These are phyloP conservation scores for Beris morrisii DNA, from an alignment of 2,888 invertebrate genomes.

Conservation along the genomic window DNA sequence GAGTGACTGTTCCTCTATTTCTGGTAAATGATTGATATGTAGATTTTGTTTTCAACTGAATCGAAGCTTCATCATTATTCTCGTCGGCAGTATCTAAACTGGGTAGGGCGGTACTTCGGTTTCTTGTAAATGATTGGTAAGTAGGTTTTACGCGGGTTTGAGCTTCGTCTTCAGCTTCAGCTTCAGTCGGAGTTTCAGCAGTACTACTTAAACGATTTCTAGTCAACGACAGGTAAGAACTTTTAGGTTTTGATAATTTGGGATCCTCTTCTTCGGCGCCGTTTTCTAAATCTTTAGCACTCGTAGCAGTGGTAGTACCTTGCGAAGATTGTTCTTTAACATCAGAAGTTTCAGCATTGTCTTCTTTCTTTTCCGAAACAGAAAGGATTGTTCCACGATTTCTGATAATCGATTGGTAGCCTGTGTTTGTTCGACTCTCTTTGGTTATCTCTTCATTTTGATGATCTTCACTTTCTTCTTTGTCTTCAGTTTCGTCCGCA, in stretches of 20 bases:
- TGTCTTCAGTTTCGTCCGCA: neutral
- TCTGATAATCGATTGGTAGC: constrained; percentile 21
- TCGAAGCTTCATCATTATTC: constrained; percentile 14
- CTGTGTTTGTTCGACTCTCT: neutral
- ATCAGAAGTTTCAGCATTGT: no score
- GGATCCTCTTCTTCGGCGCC: no score
- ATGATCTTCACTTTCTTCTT: constrained; percentile 43
- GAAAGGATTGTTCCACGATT: constrained; percentile 1
- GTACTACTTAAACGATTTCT: neutral
- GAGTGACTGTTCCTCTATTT: neutral
- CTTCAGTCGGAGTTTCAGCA: neutral
- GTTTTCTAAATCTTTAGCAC: no score
- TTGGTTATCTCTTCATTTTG: constrained; percentile 43
- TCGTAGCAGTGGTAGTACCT: no score
- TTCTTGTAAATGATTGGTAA: constrained; percentile 20
- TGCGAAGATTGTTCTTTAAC: no score
- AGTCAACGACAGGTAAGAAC: no score
- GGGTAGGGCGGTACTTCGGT: neutral
- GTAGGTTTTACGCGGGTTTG: neutral
- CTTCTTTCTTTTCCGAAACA: no score
- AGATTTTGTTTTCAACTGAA: neutral
- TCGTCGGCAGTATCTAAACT: constrained; percentile 39
- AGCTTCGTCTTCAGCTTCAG: neutral
- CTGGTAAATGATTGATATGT: constrained; percentile 3
- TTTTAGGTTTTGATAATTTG: no score